phyloP scores from a whole-genome alignment of 2,113 vertebrate genomes.

The Rhizomys pruinosus region DNA sequence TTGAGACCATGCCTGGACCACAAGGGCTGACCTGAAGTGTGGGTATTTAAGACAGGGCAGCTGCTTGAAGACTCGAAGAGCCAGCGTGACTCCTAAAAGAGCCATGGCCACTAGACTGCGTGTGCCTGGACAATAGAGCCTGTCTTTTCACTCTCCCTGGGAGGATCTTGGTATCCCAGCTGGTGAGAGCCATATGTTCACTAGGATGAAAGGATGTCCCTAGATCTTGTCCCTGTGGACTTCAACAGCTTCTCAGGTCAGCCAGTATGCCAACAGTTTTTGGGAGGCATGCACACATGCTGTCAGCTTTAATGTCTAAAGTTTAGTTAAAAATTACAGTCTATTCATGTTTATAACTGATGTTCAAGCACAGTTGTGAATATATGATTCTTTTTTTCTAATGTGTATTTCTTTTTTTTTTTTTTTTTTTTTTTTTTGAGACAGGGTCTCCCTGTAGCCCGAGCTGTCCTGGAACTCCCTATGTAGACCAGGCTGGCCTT shows the following conservation, averaged over 20 bases:
- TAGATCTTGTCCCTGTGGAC: background rate
- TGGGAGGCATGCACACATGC: no score
- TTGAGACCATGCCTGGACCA: background rate
- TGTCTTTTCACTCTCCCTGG: background rate
- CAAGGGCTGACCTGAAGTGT: background rate
- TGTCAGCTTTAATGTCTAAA: no score
- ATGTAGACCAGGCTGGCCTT: no score
- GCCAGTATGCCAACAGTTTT: background rate
- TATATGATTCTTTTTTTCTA: background rate
- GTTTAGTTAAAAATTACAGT: background rate
- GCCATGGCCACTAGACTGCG: background rate
- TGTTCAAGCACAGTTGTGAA: background rate
- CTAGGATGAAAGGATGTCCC: background rate
- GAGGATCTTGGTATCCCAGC: background rate
- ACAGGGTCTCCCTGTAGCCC: no score
- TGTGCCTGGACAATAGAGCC: background rate
- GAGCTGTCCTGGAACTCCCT: no score
- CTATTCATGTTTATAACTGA: constrained; percentile 14
- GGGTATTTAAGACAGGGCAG: background rate
- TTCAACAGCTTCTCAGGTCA: background rate
- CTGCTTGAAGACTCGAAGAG: no score
- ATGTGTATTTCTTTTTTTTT: no score
- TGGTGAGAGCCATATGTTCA: background rate
- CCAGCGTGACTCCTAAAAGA: background rate
- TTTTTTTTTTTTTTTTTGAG: no score